Percentiles rank a stretch among this genome's conserved stretches.
Evolutionary conservation across 37 sponge, comb jelly and placozoan species (phyloP).

Genomic region (Axinella damicornis): DNA sequence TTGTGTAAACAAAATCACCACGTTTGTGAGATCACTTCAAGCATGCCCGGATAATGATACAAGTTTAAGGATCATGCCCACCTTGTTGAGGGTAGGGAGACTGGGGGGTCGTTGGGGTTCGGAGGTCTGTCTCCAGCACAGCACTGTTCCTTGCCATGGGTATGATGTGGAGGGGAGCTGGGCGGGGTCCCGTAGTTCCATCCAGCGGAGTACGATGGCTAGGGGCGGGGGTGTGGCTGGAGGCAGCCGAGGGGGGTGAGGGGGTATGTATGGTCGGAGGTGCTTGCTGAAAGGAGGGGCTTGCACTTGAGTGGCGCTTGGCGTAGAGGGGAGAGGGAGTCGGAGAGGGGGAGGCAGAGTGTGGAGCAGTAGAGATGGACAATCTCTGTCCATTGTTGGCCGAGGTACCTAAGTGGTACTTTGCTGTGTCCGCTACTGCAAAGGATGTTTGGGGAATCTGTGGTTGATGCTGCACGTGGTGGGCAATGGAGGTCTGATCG

Average conservation of each 20-base stretch:
- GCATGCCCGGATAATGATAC: too few species aligned
- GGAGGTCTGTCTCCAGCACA: not conserved
- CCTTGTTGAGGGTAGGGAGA: constrained; percentile 49
- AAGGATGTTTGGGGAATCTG: too few species aligned
- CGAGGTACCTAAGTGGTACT: too few species aligned
- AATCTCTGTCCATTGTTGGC: not conserved
- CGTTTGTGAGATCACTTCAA: too few species aligned
- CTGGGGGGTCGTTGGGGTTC: constrained; percentile 10
- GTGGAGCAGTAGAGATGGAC: not conserved
- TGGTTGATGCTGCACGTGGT: not conserved
- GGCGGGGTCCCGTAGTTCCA: not conserved
- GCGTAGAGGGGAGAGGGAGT: not conserved
- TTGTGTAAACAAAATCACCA: too few species aligned
- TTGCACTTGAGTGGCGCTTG: not conserved
- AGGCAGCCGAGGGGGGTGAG: not conserved
- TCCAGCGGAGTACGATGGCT: not conserved
- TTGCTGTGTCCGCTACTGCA: too few species aligned
- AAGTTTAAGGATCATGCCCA: not conserved
- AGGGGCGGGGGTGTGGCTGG: not conserved
- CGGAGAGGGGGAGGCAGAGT: not conserved
- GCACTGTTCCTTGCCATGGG: not conserved
- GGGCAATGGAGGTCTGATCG: not conserved
- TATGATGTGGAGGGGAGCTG: constrained; percentile 2
- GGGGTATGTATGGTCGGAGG: not conserved
- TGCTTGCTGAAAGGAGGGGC: not conserved